Evolutionary conservation across 2,113 vertebrate species (phyloP), one percentile per base, ranked within the genome.

Genomic region (Semicossyphus pulcher): DNA sequence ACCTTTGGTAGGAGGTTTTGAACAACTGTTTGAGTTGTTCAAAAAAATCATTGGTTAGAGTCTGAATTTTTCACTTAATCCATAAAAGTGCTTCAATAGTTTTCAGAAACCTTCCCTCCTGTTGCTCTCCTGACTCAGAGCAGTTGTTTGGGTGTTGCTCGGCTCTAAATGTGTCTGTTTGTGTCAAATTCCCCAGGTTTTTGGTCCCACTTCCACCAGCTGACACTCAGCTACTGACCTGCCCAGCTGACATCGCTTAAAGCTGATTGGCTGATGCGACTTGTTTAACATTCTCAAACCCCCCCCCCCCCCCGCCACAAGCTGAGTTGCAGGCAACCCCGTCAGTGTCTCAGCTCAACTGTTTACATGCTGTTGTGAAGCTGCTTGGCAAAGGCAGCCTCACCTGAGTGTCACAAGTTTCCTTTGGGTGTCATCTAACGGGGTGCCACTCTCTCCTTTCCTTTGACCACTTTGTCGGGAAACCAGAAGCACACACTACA

Each of bases 361-460:
- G 12, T 37, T 37, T 37, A 14, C 12, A 45, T 26, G 26, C 58
- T 66, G 62, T 25, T 41, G 39, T 53, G 15, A 26, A 75, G 53
- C 15, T 44, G 44, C 72, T 62, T 78, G 69, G 65, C 53, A 66
- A 66, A 61, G 51, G 51, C 0, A 28, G 20, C 7, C 2, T 59
- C 6, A 6, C 37, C 39, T 37, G 10, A 31, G 34, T 62, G 67
- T 77, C 72, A 67, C 70, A 80, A 53, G 57, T 80, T 76, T 78
- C 66, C 61, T 21, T 69, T 71, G 8, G 45, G 44, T 45, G 63
- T 63, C 68, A 76, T 41, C 48, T 36, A 67, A 76, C 63, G 60
- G 36, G 34, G 26, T 59, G 58, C 71, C 23, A 72, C 70, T 76
- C 74, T 71, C 37, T 34, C 59, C 34, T 3, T 44, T 72, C 56